Evolutionary conservation across 2,113 vertebrate genomes (phyloP).

Genomic region (Nibea coibor): DNA sequence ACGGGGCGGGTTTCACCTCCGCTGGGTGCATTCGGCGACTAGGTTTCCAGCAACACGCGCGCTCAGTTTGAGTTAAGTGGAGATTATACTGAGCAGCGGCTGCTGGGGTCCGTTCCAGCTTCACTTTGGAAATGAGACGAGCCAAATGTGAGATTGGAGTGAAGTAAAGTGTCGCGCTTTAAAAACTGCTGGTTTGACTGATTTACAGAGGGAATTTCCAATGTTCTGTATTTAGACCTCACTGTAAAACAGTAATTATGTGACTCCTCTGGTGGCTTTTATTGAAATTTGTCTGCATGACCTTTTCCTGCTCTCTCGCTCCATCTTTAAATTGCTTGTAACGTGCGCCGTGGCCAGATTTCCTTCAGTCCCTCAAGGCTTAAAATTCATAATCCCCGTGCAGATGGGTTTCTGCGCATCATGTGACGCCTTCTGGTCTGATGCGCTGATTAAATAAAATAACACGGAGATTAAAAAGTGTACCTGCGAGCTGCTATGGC

Average conservation of each 20-base stretch:
- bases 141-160: constrained; percentile 31
- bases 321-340: not conserved
- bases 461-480: not conserved
- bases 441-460: not conserved
- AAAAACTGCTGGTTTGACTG: constrained; percentile 37
- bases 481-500: not conserved
- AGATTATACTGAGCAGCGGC: constrained; percentile 17
- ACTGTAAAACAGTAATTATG: constrained; percentile 62
- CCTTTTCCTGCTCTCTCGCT: constrained; percentile 22
- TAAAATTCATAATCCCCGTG: not conserved
- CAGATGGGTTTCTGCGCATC: not conserved
- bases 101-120: constrained; percentile 41
- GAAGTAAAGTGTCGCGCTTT: constrained; percentile 48
- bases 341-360: not conserved
- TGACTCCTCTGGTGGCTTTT: constrained; percentile 40
- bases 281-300: constrained; percentile 43
- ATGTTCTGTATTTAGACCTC: constrained; percentile 55
- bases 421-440: not conserved
- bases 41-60: constrained; percentile 1
- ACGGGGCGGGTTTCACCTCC: not conserved
- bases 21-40: not conserved
- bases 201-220: constrained; percentile 65
- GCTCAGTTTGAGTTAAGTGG: constrained; percentile 1
- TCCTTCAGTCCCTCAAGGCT: not conserved
- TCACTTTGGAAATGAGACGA: constrained; percentile 52